Evolutionary conservation across 2,797 vertebrate species (phyloP), one percentile per base, ranked within the genome.

Genomic region (Cirrhinus molitorella): DNA sequence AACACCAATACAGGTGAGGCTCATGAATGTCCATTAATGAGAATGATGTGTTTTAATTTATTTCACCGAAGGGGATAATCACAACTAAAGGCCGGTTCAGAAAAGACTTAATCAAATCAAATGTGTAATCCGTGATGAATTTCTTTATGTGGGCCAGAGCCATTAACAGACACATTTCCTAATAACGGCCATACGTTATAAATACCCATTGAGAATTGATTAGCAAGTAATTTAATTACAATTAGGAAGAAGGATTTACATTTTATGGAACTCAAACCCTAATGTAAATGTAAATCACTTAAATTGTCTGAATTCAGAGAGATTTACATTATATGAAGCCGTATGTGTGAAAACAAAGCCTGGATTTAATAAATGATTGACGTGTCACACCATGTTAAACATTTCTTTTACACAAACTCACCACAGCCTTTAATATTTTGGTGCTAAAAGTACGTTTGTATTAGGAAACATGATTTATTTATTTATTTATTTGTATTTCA

Each of bases 81-180:
- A 51, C 19, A 77, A 59, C 19, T 80, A 19, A 25, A 68, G 4
- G 61, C 72, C 3, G 28, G 9, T 37, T 59, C 1, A 80, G 8
- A 45, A 34, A 68, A 13, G 28, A 49, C 47, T 45, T 12, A 73
- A 45, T 73, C 21, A 76, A 55, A 71, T 80, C n/a, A 63, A 65
- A 14, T 53, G 12, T 28, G 14, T 78, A 51, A 77, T 67, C 65
- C 21, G 66, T 70, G 61, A 37, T 57, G 67, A 63, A 28, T 68
- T 43, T 3, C 12, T 43, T 70, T 21, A 13, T 19, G 17, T n/a
- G 47, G n/a, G n/a, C 31, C 14, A 7, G 16, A 31, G 17, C 23
- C 19, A 31, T 16, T 59, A 68, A 59, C 78, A 57, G 45, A 76
- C 47, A 73, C 17, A 53, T 19, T 51, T 34, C 49, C 71, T 19